Evolutionary conservation across 2,888 invertebrate species (phyloP).

Genomic region (Spialia ferax): DNA sequence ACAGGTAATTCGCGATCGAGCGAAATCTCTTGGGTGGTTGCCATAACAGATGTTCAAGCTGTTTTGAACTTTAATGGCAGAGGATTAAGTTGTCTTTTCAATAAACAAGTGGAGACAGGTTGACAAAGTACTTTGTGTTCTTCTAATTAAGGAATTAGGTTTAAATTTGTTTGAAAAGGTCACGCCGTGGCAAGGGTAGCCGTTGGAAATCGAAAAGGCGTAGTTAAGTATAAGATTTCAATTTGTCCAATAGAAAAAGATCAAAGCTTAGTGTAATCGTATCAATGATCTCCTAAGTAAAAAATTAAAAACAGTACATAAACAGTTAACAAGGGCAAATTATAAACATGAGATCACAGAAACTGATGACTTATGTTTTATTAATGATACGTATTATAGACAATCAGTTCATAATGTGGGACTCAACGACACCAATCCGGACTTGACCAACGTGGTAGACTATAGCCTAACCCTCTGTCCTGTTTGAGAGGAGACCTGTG

Average conservation of each 20-base stretch:
- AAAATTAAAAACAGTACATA: not conserved
- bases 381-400: too few relatives aligned
- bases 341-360: not conserved
- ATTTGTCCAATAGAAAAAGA: conserved; percentile 1
- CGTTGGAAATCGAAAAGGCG: not conserved
- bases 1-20: conserved; percentile 74
- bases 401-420: too few relatives aligned
- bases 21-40: conserved; percentile 57
- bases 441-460: too few relatives aligned
- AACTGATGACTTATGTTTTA: not conserved
- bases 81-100: not conserved
- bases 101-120: not conserved
- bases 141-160: conserved; percentile 5
- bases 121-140: conserved; percentile 18
- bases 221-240: not conserved
- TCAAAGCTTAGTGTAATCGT: not conserved
- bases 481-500: too few relatives aligned
- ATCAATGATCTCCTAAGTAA: not conserved
- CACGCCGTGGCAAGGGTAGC: not conserved
- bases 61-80: conserved; percentile 41
- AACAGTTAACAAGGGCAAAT: not conserved
- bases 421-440: too few relatives aligned
- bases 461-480: too few relatives aligned
- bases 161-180: conserved; percentile 5
- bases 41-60: conserved; percentile 53